Base-by-base conservation (phyloP, 2,797 vertebrate genomes). In the Sylvilagus floridanus region DNA sequence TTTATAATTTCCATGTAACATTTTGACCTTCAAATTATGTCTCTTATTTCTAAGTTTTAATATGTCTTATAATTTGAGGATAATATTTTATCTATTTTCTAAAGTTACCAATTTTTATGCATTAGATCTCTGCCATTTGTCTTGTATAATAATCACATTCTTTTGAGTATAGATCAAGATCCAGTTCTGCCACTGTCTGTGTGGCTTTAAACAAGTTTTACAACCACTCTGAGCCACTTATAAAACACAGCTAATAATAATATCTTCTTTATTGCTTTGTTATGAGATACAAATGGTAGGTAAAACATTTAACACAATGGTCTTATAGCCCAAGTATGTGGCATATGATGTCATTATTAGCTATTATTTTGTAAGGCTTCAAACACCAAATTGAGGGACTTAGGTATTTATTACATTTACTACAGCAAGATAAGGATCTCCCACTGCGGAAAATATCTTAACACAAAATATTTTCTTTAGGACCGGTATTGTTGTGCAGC, bases 381-480 rank as follows among this genome's bases (percentile, higher is more conserved):
- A 71, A 57, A 26, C 19, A 60, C n/a, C 84, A 93, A 91, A 54
- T 50, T 63, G 24, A 90, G 9, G 60, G 47, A 54, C 62, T 42
- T 37, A 3, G 9, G 30, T 82, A 88, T 62, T 90, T 26, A 72
- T 77, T 85, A 42, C 9, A 76, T 81, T 90, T 54, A 26, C 11
- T 52, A 93, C 88, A 7, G 21, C n/a, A 71, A 4, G 47, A 88
- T 13, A 52, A 14, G 54, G 2, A 2, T 16, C 2, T 78, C 50
- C 83, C 1, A 69, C 60, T 84, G 16, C 82, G 13, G 35, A 95
- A 93, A 78, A 47, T 82, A 75, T 22, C 8, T 96, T 28, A 89
- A 16, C 5, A 54, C n/a, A 54, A 32, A 85, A 63, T 22, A 82
- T 68, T 65, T 92, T 63, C 26, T 77, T 47, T 57, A 68, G 42